Conservation (phyloP, 2,797 vertebrate species). For the Adelosebastes latens region DNA sequence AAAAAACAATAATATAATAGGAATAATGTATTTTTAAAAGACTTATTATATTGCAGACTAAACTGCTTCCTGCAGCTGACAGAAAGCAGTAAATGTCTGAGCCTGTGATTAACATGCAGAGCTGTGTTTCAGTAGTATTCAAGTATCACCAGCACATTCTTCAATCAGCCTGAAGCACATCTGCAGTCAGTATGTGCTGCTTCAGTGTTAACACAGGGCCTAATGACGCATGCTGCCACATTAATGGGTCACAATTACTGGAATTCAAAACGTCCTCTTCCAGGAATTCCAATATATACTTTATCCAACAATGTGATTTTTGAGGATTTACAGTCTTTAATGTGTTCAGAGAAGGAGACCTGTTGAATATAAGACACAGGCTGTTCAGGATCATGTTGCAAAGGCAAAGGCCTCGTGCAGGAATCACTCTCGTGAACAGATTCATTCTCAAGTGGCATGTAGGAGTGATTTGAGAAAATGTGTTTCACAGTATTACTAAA, state of each 20-base stretch:
- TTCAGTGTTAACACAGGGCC: neutral
- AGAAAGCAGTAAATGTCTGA: neutral
- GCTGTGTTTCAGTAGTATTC: conserved; percentile 8
- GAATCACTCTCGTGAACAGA: neutral
- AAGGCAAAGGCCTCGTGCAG: neutral
- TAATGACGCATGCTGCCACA: conserved; percentile 9
- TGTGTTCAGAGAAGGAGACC: neutral
- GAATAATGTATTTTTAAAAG: neutral
- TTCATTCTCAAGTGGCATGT: neutral
- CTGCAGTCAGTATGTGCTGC: neutral
- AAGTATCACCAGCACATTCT: neutral
- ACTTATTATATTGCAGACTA: neutral
- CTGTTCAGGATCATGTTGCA: neutral
- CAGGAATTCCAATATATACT: neutral
- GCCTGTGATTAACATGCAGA: conserved; percentile 43
- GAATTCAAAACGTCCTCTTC: neutral
- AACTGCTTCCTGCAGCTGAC: neutral
- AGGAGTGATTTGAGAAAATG: neutral
- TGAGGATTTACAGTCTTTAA: neutral
- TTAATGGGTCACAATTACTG: neutral
- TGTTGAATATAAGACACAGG: neutral
- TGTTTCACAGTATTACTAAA: neutral
- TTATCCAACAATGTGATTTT: neutral
- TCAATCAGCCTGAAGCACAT: conserved; percentile 31
- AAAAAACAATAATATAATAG: neutral